Base-by-base conservation (phyloP, 2,888 invertebrate species). In the Pammene aurita region DNA sequence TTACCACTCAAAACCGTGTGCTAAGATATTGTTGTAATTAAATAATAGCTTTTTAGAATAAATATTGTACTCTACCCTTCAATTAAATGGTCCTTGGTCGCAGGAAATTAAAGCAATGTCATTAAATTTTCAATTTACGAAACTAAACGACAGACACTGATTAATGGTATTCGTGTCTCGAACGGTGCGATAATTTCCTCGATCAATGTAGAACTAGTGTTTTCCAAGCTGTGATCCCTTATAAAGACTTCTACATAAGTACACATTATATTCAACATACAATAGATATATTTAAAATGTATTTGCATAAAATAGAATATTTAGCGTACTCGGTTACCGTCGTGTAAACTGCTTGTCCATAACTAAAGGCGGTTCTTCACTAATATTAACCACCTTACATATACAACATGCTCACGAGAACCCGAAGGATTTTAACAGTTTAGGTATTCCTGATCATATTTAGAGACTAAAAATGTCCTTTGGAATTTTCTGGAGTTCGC, bases 201-300 rank as follows among this genome's bases (percentile, higher is more conserved):
- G 78, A 78, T 83, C 77, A 82, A 80, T 84, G 84, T 88, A 86
- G 84, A 86, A 84, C 86, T 90, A 92, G 90, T 82, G 83, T 88
- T 89, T 26, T 89, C 91, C 91, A 89, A 88, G 87, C 92, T 92
- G 92, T 92, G 92, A 92, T 92, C 91, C 92, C 91, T 88, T 85
- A 87, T 89, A 90, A 92, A 92, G 92, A 92, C 92, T 92, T 92
- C 89, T 91, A 89, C 83, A 80, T 92, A 91, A 89, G 91, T 89
- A 87, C 83, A 82, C 83, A 80, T 79, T 73, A 77, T 83, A 81
- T 79, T 79, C 78, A 77, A 75, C 56, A 52, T 70, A 71, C 63
- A 68, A 68, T 68, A 62, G 55, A 68, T 50, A 55, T 71, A 64
- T 55, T 54, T 71, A 67, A 69, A 41, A 54, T 69, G 63, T 68